Base-by-base conservation (phyloP, 2,888 invertebrate species). In the Drosophila paranaensis region DNA sequence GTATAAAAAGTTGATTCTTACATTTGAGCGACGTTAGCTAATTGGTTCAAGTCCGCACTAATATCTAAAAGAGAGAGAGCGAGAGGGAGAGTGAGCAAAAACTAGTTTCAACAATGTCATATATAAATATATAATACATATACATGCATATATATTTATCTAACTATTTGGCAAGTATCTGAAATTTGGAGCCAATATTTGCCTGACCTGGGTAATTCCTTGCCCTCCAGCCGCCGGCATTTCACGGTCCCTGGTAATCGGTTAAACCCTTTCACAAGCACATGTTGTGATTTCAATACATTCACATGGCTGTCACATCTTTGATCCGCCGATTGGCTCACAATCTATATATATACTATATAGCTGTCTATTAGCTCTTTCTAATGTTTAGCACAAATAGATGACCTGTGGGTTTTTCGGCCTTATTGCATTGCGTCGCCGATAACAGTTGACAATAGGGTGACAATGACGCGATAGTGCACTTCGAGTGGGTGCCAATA, bases 351-450 rank as follows among this genome's bases (percentile, higher is more conserved):
- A 54, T 40, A 46, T 57, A 51, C 13, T 14, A 11, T 37, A 20
- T 33, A 20, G 2, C 35, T 37, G 37, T 37, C 51, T 37, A 37
- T 39, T 54, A 54, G 35, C 39, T 45, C 61, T 72, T 81, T 84
- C 73, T 69, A 87, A 87, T 82, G 55, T n/a, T 27, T 62, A 66
- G 39, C 33, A 45, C 68, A 84, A 87, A 87, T 66, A 84, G 54
- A 35, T 35, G 25, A 35, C 2, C 42, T 46, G 55, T 54, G 40
- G 56, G 40, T 30, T 45, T 48, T 48, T 42, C 57, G 57, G 37
- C 37, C 16, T 40, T 20, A 35, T 33, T 57, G 39, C 39, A 33
- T 33, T 42, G 45, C 35, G 27, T 11, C 62, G 51, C 25, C 60
- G 39, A 55, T 66, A 55, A 53, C 37, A 37, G 33, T 60, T 74